Evolutionary conservation across 2,113 vertebrate genomes (phyloP).

Genomic region (Acinonyx jubatus): DNA sequence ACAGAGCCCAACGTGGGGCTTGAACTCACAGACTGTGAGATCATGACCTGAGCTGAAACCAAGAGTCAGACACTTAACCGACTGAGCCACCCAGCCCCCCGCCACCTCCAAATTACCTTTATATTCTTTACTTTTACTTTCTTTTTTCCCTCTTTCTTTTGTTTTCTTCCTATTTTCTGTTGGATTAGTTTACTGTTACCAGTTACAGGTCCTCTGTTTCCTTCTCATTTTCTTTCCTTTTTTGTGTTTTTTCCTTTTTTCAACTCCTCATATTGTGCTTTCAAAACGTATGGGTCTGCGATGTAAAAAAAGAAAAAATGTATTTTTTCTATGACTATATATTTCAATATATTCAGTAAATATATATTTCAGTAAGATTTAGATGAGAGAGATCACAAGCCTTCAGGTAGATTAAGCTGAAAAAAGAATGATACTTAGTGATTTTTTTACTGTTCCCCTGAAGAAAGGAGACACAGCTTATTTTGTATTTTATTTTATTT

Average conservation of each 20-base stretch:
- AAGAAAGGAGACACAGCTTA: conserved; percentile 74
- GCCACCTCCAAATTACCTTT: not conserved
- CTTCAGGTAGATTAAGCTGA: conserved; percentile 67
- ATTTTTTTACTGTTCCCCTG: conserved; percentile 73
- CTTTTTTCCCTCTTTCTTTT: conserved; percentile 25
- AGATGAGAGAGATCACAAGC: conserved; percentile 65
- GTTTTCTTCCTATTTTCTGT: not conserved
- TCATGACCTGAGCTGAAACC: too few species aligned
- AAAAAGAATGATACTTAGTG: conserved; percentile 52
- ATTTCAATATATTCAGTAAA: not conserved
- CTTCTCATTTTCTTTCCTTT: not conserved
- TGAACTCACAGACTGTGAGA: too few species aligned
- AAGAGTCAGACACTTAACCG: too few species aligned
- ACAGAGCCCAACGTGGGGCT: too few species aligned
- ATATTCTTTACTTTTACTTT: not conserved
- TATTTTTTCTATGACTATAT: not conserved
- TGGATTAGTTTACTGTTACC: not conserved
- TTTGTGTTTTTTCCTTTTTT: conserved; percentile 53
- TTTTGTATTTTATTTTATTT: conserved; percentile 72
- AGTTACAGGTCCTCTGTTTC: not conserved
- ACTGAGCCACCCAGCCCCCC: too few species aligned
- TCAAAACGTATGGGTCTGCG: conserved; percentile 67
- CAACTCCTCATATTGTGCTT: conserved; percentile 64
- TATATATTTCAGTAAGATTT: conserved; percentile 64
- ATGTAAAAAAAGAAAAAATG: not conserved